phyloP scores from a whole-genome alignment of 1,140 invertebrate species.

The Bombus vancouverensis region DNA sequence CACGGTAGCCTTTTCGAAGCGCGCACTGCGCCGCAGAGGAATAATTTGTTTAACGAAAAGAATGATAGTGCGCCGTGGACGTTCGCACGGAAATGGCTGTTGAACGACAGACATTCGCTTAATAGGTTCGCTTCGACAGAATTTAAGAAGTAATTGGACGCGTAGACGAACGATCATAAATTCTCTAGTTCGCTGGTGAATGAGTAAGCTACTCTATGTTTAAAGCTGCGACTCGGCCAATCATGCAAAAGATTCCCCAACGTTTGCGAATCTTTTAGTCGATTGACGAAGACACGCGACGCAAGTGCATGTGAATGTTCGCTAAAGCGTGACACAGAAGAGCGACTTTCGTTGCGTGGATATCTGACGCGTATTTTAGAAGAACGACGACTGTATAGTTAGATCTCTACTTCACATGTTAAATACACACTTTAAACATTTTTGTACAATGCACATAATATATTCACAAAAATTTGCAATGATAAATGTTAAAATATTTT shows the following conservation, averaged over 20 bases:
- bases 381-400: too few species aligned
- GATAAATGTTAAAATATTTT: too few species aligned
- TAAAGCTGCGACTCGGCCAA: not conserved
- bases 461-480: too few species aligned
- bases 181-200: not conserved
- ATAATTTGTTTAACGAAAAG: slow-evolving; percentile 31
- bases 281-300: too few species aligned
- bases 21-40: not conserved
- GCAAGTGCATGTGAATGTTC: too few species aligned
- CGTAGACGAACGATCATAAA: not conserved
- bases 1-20: not conserved
- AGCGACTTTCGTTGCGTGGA: too few species aligned
- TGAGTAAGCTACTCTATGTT: not conserved
- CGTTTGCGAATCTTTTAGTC: not conserved
- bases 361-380: too few species aligned
- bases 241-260: not conserved
- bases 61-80: not conserved
- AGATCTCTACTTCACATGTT: too few species aligned
- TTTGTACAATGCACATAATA: too few species aligned
- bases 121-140: not conserved
- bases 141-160: not conserved
- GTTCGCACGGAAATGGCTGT: slow-evolving; percentile 11
- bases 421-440: too few species aligned
- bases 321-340: too few species aligned
- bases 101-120: not conserved